A percentile compares a stretch with the other conserved stretches of the same genome.
Evolutionary conservation across 2,797 vertebrate species (phyloP).

Genomic region (Simalia tracyae): DNA sequence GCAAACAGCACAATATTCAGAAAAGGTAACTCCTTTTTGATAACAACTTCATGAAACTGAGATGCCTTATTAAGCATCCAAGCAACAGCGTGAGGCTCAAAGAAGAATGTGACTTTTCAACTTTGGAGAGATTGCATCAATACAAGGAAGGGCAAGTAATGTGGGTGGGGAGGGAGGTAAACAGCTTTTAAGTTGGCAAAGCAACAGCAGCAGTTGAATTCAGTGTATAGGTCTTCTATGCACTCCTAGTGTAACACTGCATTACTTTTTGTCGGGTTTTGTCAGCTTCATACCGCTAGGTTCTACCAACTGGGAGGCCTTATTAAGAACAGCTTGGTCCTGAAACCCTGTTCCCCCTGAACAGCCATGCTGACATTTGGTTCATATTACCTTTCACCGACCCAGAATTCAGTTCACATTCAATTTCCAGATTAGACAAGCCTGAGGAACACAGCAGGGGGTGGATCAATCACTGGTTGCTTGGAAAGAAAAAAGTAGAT

Average conservation of each 20-base stretch:
- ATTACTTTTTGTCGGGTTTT: neutral
- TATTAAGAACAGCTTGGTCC: conserved; percentile 31
- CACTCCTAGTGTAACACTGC: neutral
- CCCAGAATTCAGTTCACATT: conserved; percentile 14
- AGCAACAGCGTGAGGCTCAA: neutral
- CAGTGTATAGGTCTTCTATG: neutral
- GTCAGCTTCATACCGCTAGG: neutral
- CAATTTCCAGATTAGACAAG: conserved; percentile 30
- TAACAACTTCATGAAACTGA: neutral
- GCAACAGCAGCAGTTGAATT: neutral
- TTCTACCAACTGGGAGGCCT: neutral
- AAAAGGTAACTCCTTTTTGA: neutral
- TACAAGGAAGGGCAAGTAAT: neutral
- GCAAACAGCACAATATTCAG: neutral
- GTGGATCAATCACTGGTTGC: neutral
- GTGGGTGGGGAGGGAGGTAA: neutral
- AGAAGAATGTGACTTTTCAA: neutral
- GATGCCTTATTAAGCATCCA: neutral
- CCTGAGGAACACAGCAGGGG: conserved; percentile 16
- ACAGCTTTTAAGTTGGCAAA: neutral
- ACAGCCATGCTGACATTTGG: conserved; percentile 78
- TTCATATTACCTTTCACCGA: conserved; percentile 65
- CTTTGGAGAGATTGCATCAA: neutral
- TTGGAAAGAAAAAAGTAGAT: neutral
- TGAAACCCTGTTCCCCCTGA: conserved; percentile 70